Evolutionary conservation across 2,797 vertebrate species (phyloP).

Genomic region (Luscinia megarhynchos): DNA sequence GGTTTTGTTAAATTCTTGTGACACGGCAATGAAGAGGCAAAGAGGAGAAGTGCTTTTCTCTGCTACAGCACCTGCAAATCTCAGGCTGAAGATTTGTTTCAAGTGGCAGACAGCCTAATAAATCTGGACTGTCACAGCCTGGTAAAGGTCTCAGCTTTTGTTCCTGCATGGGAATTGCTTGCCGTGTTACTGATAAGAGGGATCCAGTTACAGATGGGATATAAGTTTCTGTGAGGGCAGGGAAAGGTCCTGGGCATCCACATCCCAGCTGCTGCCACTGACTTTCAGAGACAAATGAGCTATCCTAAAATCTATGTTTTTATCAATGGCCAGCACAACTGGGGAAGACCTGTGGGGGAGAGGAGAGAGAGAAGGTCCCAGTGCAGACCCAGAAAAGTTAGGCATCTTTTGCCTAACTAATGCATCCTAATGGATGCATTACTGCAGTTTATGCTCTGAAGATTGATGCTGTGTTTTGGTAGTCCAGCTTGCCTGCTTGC

Average conservation of each 20-base stretch:
- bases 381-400: neutral
- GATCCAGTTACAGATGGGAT: constrained; percentile 39
- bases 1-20: neutral
- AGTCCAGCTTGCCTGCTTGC: neutral
- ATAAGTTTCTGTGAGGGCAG: neutral
- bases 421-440: neutral
- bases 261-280: neutral
- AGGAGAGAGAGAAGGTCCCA: neutral
- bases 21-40: neutral
- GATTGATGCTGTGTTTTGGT: neutral
- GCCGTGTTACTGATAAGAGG: constrained; percentile 23
- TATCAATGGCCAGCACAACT: neutral
- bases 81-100: constrained; percentile 32
- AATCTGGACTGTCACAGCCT: constrained; percentile 32
- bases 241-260: neutral
- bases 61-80: constrained; percentile 12
- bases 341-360: neutral
- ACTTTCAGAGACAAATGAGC: neutral
- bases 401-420: neutral
- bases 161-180: neutral
- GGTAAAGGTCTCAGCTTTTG: constrained; percentile 12
- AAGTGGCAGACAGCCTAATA: constrained; percentile 11
- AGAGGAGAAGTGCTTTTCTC: neutral
- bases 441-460: neutral
- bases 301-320: neutral